Base-by-base conservation (phyloP, 1,140 invertebrate species). In the Campodea augens region DNA sequence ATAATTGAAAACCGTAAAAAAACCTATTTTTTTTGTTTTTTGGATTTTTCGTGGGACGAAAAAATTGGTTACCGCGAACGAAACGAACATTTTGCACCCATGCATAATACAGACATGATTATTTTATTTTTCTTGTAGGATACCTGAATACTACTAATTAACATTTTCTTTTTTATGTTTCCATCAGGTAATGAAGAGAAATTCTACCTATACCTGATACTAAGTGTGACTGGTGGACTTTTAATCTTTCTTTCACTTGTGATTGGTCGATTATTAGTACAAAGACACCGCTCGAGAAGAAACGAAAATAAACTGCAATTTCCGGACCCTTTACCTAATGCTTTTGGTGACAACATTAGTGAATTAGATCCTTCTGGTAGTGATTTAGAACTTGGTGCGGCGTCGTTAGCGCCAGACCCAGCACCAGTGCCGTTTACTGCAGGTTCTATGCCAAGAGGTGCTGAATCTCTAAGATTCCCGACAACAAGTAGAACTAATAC, bases 191-290 rank as follows among this genome's bases (percentile, higher is more conserved):
- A 84, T 57, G 69, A 74, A 55, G 80, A 84, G 54, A 79, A 78
- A 48, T 75, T 81, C 52, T 75, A 79, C 55, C 62, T 86, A 38
- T 84, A 84, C 65, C 63, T 85, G 52, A 73, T 77, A 23, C 64
- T 85, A 47, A 78, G 78, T 47, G 61, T 81, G 21, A 68, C 72
- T 37, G 68, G 63, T 19, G 78, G 77, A 36, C 60, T 84, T 22
- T 56, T 86, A 21, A 57, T 79, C 5, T 69, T 82, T 41, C 59
- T 84, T 44, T 63, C 71, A 5, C 60, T 82, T 41, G 65, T 85
- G 10, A 73, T 79, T 38, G 71, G 71, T 0, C 68, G 74, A 36
- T 62, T 84, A 3, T 60, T 76, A 43, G 57, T 73, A 54, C 55
- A 75, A 53, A 67, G 73, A 20, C 71, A 71, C 52, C 64, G 68